phyloP scores from a whole-genome alignment of 2,113 vertebrate genomes.

The Coturnix japonica region DNA sequence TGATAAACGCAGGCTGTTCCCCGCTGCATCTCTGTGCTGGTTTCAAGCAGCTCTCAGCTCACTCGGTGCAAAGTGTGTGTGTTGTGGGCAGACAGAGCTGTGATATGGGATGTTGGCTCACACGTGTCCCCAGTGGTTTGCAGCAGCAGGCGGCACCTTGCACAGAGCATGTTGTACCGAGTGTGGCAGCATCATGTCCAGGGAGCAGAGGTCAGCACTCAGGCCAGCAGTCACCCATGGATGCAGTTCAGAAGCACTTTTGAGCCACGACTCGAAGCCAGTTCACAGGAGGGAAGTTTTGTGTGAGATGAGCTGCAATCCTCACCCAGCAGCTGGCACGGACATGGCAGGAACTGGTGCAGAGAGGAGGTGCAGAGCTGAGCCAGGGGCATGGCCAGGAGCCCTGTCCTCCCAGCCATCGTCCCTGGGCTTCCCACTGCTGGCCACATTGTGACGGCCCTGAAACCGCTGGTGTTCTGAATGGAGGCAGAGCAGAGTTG shows the following conservation, averaged over 20 bases:
- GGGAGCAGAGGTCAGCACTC: accelerated
- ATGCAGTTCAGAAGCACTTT: not conserved
- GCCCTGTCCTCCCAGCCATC: not conserved
- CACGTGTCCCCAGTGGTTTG: not conserved
- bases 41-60: not conserved
- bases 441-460: accelerated
- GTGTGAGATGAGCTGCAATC: not conserved
- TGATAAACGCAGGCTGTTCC: not conserved
- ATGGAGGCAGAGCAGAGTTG: not conserved
- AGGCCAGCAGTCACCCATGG: accelerated
- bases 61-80: not conserved
- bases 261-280: not conserved
- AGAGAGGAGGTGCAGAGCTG: not conserved
- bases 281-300: accelerated
- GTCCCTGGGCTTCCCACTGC: not conserved
- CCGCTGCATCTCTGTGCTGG: not conserved
- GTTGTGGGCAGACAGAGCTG: not conserved
- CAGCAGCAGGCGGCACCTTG: no score
- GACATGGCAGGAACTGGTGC: not conserved
- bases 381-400: not conserved
- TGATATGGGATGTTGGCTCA: accelerated
- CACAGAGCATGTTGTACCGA: no score
- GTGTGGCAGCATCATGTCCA: accelerated
- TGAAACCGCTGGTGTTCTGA: not conserved
- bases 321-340: accelerated